Conservation (phyloP, 92 coral and sea anemone genomes). For the Palythoa caribaeorum region DNA sequence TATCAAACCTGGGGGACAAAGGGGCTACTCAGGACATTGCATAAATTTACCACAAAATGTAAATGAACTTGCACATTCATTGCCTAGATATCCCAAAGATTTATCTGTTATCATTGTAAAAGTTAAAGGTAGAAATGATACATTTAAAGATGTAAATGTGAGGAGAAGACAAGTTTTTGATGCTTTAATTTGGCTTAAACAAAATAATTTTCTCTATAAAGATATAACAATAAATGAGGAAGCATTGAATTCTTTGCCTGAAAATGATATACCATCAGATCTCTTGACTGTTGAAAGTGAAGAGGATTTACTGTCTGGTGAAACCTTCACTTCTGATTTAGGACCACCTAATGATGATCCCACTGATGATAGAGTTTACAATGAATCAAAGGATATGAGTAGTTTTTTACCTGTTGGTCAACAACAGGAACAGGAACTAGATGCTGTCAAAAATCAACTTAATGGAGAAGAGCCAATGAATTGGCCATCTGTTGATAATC, state of each 20-base stretch:
- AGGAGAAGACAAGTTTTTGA: constrained; percentile 53
- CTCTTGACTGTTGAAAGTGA: constrained; percentile 64
- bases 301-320: constrained; percentile 12
- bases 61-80: constrained; percentile 60
- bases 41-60: constrained; percentile 74
- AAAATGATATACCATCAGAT: constrained; percentile 54
- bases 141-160: constrained; percentile 63
- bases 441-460: constrained; percentile 58
- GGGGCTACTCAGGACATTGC: constrained; percentile 78
- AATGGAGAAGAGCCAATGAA: constrained; percentile 33
- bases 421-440: constrained; percentile 63
- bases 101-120: constrained; percentile 62
- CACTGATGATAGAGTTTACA: background rate
- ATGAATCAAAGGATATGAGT: constrained; percentile 1
- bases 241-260: constrained; percentile 52
- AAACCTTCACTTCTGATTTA: constrained; percentile 35
- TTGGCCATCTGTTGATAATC: constrained; percentile 61
- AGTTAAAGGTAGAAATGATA: constrained; percentile 52
- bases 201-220: constrained; percentile 63
- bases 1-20: constrained; percentile 74
- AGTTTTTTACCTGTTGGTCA: constrained; percentile 36
- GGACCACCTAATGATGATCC: constrained; percentile 56
- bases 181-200: constrained; percentile 64
- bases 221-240: constrained; percentile 47
- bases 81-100: constrained; percentile 67